phyloP scores from a whole-genome alignment of 1,140 invertebrate genomes.

The Macrotrachela quadricornifera region DNA sequence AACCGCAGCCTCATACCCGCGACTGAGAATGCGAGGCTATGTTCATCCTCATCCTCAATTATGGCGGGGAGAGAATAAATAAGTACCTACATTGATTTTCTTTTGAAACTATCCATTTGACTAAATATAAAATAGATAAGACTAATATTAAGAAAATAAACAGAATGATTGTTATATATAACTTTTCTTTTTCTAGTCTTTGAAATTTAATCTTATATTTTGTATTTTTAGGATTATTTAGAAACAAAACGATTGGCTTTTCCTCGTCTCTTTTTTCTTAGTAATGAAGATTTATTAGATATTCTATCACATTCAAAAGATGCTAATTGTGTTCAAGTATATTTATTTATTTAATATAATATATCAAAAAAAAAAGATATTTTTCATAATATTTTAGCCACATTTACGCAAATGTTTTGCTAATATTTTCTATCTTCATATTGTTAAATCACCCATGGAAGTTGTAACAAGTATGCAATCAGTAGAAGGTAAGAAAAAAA shows the following conservation, averaged over 20 bases:
- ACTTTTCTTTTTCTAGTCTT: too few species aligned
- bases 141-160: too few species aligned
- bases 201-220: background rate
- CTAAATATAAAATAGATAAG: too few species aligned
- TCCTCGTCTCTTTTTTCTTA: conserved; percentile 31
- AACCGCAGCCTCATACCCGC: too few species aligned
- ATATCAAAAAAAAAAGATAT: background rate
- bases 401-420: conserved; percentile 66
- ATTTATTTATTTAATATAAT: background rate
- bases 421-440: conserved; percentile 16
- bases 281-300: conserved; percentile 30
- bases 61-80: too few species aligned
- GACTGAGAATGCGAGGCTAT: too few species aligned
- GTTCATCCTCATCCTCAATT: too few species aligned
- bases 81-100: too few species aligned
- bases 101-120: too few species aligned
- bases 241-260: conserved; percentile 32
- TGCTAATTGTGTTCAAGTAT: background rate
- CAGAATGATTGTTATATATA: too few species aligned
- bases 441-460: conserved; percentile 19
- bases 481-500: too few species aligned
- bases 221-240: conserved; percentile 18
- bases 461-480: too few species aligned
- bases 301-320: conserved; percentile 16
- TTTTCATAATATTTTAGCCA: conserved; percentile 35